These are phyloP conservation scores for Epinephelus fuscoguttatus DNA, from an alignment of 2,113 vertebrate species.

Conservation along the genomic window DNA sequence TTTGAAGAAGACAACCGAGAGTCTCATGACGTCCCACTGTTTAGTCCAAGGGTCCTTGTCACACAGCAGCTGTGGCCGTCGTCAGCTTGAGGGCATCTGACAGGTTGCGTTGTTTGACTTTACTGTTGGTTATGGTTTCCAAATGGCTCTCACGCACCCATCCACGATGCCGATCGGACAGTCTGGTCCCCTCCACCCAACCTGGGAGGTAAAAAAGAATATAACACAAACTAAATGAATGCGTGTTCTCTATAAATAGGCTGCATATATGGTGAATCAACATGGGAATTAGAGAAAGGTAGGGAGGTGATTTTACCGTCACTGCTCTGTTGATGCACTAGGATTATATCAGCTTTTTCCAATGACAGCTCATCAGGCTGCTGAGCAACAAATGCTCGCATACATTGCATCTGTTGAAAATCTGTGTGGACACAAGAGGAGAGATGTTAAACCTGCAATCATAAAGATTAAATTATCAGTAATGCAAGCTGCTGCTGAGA, in stretches of 20 bases:
- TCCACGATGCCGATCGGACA: slow-evolving; percentile 92
- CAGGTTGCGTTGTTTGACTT: slow-evolving; percentile 89
- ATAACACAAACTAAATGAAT: not conserved
- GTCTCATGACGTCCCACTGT: not conserved
- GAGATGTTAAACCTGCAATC: slow-evolving; percentile 3
- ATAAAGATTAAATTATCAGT: not conserved
- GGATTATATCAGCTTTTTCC: slow-evolving; percentile 95
- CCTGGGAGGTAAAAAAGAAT: slow-evolving; percentile 79
- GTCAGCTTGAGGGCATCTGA: slow-evolving; percentile 92
- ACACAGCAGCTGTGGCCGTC: slow-evolving; percentile 85
- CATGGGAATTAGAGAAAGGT: not conserved
- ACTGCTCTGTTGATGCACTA: slow-evolving; percentile 91
- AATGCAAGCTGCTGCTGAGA: not conserved
- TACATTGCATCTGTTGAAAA: slow-evolving; percentile 92
- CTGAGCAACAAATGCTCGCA: slow-evolving; percentile 89
- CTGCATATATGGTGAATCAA: not conserved
- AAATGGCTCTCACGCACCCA: slow-evolving; percentile 92
- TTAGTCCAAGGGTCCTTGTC: slow-evolving; percentile 11
- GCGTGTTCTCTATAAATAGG: not conserved
- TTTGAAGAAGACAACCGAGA: not conserved
- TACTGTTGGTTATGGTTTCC: slow-evolving; percentile 89
- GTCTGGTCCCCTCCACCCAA: slow-evolving; percentile 93
- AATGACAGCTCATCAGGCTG: slow-evolving; percentile 95
- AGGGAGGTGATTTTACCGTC: slow-evolving; percentile 87
- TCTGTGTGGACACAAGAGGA: slow-evolving; percentile 79